Conservation (phyloP, 2,113 vertebrate genomes). For the Hippoglossus stenolepis region DNA sequence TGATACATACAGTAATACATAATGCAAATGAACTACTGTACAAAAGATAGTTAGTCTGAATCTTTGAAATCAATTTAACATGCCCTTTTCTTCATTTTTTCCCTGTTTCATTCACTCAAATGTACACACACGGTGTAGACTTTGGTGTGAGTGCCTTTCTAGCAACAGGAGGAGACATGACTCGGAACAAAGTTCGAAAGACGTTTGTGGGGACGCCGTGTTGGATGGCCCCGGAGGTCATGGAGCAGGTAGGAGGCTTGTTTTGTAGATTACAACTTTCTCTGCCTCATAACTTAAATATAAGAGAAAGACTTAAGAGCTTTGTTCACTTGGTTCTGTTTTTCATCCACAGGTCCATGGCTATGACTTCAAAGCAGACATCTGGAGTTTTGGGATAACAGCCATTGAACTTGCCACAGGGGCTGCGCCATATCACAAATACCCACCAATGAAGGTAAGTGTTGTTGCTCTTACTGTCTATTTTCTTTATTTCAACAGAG, state of each 20-base stretch:
- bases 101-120: neutral
- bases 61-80: neutral
- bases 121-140: constrained; percentile 78
- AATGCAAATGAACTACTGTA: neutral
- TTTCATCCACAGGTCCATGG: constrained; percentile 88
- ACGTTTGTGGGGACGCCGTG: constrained; percentile 98
- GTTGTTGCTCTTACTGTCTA: neutral
- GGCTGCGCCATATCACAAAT: constrained; percentile 98
- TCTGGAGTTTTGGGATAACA: constrained; percentile 99
- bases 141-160: constrained; percentile 98
- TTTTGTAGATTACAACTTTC: neutral
- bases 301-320: accelerated
- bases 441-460: constrained; percentile 96
- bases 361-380: constrained; percentile 99
- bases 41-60: neutral
- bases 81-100: neutral
- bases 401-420: constrained; percentile 97
- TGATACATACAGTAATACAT: neutral
- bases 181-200: constrained; percentile 97
- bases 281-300: neutral
- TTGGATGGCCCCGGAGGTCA: constrained; percentile 99
- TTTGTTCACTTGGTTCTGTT: constrained; percentile 18
- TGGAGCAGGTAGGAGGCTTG: constrained; percentile 90
- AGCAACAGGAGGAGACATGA: constrained; percentile 97
- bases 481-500: constrained; percentile 6